These are phyloP conservation scores for Synergus itoensis DNA, from an alignment of 2,888 invertebrate species.

Conservation along the genomic window DNA sequence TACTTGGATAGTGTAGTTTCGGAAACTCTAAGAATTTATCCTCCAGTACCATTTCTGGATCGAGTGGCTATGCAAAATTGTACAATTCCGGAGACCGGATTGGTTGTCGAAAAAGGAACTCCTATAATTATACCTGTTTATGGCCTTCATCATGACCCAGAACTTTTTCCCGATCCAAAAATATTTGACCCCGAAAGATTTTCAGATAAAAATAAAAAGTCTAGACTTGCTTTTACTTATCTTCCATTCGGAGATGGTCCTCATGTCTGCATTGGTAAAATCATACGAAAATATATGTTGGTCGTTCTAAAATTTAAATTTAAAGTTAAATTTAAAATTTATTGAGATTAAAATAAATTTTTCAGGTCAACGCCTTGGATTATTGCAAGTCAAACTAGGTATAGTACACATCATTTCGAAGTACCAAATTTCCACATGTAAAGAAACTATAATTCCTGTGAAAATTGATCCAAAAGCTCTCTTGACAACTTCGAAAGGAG, in stretches of 20 bases:
- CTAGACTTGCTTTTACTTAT: conserved; percentile 63
- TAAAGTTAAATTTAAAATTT: neutral
- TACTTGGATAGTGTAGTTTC: conserved; percentile 69
- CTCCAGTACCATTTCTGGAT: conserved; percentile 70
- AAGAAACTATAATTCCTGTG: conserved; percentile 63
- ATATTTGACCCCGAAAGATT: conserved; percentile 77
- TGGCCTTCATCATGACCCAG: conserved; percentile 73
- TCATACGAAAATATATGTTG: neutral
- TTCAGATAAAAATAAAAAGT: conserved; percentile 68
- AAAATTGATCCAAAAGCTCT: conserved; percentile 59
- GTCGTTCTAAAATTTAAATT: too few species aligned
- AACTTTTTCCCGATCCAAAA: conserved; percentile 74
- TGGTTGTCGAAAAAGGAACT: conserved; percentile 69
- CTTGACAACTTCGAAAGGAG: conserved; percentile 55
- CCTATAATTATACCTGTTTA: conserved; percentile 71
- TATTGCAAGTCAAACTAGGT: conserved; percentile 68
- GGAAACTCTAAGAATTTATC: conserved; percentile 76
- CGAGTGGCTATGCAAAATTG: conserved; percentile 64
- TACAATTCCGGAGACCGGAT: conserved; percentile 63
- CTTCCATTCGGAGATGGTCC: conserved; percentile 75
- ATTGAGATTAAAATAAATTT: neutral
- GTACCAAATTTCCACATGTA: conserved; percentile 62
- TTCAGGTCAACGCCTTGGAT: conserved; percentile 67
- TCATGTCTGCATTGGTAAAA: conserved; percentile 72
- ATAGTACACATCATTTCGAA: conserved; percentile 63